Percentiles rank a stretch among this genome's conserved stretches.
These are phyloP conservation scores for Chymomyza procnemis DNA, from an alignment of 2,888 invertebrate species.

Conservation along the genomic window DNA sequence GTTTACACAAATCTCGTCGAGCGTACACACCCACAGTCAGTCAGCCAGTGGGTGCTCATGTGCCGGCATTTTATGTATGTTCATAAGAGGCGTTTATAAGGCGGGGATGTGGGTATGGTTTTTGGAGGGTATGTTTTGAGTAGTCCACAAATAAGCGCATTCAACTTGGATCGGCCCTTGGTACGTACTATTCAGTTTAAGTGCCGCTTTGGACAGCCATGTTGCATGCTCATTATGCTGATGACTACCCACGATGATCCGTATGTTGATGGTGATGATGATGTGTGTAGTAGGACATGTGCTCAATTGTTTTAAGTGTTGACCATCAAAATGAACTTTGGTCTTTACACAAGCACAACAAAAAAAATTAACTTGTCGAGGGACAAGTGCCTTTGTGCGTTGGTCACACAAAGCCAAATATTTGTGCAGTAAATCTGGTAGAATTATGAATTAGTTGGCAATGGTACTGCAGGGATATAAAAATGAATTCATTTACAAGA, in stretches of 20 bases:
- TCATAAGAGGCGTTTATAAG: background rate
- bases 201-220: background rate
- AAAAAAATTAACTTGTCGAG: background rate
- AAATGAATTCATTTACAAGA: too few relatives aligned
- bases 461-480: too few relatives aligned
- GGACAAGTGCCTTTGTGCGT: too few relatives aligned
- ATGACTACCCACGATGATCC: slow-evolving; percentile 29
- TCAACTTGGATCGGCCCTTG: slow-evolving; percentile 26
- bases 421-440: background rate
- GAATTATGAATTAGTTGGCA: background rate
- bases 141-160: slow-evolving; percentile 53
- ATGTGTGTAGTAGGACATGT: slow-evolving; percentile 39
- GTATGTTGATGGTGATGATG: slow-evolving; percentile 15
- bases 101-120: background rate
- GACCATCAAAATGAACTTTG: background rate
- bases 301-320: slow-evolving; percentile 52
- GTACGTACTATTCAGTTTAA: background rate
- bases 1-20: slow-evolving; percentile 61
- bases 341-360: background rate
- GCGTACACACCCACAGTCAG: background rate
- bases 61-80: background rate
- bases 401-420: background rate
- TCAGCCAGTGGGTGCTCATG: background rate
- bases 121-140: background rate
- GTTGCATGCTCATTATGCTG: slow-evolving; percentile 25